These are phyloP conservation scores for Astyanax mexicanus DNA, from an alignment of 2,797 vertebrate genomes.

Conservation along the genomic window DNA sequence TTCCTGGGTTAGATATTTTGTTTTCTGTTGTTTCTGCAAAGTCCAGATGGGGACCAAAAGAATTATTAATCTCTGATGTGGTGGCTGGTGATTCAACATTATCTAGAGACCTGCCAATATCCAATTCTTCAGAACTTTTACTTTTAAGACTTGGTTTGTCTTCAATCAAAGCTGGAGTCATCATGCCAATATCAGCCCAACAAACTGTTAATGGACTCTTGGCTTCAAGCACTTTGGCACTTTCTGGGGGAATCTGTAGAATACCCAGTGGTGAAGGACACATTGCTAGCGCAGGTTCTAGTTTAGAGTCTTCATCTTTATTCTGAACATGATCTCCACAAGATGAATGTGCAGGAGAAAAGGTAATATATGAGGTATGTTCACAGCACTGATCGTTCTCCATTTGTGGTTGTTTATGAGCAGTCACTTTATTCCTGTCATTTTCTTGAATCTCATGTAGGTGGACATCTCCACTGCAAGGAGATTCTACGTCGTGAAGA, in stretches of 20 bases:
- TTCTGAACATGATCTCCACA: constrained; percentile 66
- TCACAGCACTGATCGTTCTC: constrained; percentile 61
- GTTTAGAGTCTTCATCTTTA: constrained; percentile 57
- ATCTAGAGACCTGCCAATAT: constrained; percentile 55
- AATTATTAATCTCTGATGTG: constrained; percentile 61
- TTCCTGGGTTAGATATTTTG: constrained; percentile 67
- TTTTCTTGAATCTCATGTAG: constrained; percentile 62
- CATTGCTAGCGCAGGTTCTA: constrained; percentile 50
- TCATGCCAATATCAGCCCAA: constrained; percentile 48
- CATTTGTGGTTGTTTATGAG: constrained; percentile 61
- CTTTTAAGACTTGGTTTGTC: constrained; percentile 54
- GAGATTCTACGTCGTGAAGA: constrained; percentile 58
- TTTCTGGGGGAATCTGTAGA: constrained; percentile 55
- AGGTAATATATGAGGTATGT: constrained; percentile 71
- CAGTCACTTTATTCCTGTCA: constrained; percentile 54
- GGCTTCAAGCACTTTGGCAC: constrained; percentile 52
- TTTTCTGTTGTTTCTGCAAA: constrained; percentile 60
- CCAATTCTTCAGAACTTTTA: constrained; percentile 54
- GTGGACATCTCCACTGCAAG: constrained; percentile 66
- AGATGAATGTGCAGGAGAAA: constrained; percentile 70
- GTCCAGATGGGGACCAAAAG: constrained; percentile 68
- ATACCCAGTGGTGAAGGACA: constrained; percentile 62
- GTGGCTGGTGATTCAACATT: constrained; percentile 45
- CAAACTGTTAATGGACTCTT: constrained; percentile 56
- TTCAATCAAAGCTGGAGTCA: constrained; percentile 57